Evolutionary conservation across 2,888 invertebrate genomes (phyloP).

Genomic region (Leptinotarsa rubiginosa): DNA sequence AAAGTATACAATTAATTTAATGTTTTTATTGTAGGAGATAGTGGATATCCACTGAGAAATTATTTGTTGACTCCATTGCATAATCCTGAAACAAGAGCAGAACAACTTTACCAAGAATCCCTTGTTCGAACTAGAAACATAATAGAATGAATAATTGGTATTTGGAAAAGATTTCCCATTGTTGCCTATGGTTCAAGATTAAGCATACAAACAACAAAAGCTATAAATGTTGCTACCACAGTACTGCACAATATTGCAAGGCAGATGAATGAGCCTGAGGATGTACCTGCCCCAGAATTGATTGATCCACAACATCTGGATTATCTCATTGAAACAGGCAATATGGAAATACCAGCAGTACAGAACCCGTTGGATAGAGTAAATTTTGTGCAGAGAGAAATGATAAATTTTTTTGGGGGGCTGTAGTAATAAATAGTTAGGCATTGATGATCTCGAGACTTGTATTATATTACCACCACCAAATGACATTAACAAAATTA

Average conservation of each 20-base stretch:
- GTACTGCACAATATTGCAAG: slow-evolving; percentile 22
- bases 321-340: too few relatives aligned
- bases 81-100: slow-evolving; percentile 19
- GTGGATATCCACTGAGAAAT: slow-evolving; percentile 9
- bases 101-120: slow-evolving; percentile 2
- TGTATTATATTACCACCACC: too few relatives aligned
- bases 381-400: too few relatives aligned
- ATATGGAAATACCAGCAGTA: not conserved
- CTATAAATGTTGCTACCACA: slow-evolving; percentile 7
- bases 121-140: slow-evolving; percentile 7
- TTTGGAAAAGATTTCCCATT: slow-evolving; percentile 15
- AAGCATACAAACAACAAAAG: slow-evolving; percentile 5
- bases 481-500: too few relatives aligned
- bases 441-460: too few relatives aligned
- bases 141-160: slow-evolving; percentile 11
- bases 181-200: slow-evolving; percentile 14
- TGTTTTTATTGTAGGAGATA: slow-evolving; percentile 11
- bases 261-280: slow-evolving; percentile 10
- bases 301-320: not conserved
- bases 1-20: too few relatives aligned
- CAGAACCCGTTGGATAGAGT: not conserved
- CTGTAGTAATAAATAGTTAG: too few relatives aligned
- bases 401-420: too few relatives aligned
- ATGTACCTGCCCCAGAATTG: slow-evolving; percentile 6
- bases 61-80: not conserved